Evolutionary conservation across 2,888 invertebrate genomes (phyloP).

Genomic region (Xestia rhomboidea): DNA sequence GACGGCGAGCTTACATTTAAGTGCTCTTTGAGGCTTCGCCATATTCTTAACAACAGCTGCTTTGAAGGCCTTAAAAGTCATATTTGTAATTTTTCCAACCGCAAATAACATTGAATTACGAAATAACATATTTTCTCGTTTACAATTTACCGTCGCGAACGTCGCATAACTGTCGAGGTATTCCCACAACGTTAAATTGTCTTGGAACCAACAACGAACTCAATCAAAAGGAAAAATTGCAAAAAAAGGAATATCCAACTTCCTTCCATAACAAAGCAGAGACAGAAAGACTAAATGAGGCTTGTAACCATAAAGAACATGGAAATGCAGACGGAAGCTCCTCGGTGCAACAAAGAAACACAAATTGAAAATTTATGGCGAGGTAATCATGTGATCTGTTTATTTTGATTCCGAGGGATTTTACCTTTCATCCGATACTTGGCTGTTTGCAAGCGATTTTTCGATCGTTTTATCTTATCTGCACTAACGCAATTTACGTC

Average conservation of each 20-base stretch:
- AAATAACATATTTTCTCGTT: slow-evolving; percentile 50
- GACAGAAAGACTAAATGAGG: slow-evolving; percentile 65
- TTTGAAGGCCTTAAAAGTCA: slow-evolving; percentile 30
- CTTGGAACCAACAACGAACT: slow-evolving; percentile 55
- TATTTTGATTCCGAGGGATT: slow-evolving; percentile 35
- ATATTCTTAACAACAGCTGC: slow-evolving; percentile 31
- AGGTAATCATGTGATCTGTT: slow-evolving; percentile 58
- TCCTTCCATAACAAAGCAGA: slow-evolving; percentile 61
- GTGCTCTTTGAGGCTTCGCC: slow-evolving; percentile 30
- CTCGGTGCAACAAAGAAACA: slow-evolving; percentile 50
- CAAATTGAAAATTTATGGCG: slow-evolving; percentile 46
- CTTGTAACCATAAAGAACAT: slow-evolving; percentile 62
- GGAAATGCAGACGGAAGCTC: slow-evolving; percentile 58
- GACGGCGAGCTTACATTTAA: slow-evolving; percentile 48
- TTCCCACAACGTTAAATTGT: slow-evolving; percentile 57
- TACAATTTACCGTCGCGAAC: slow-evolving; percentile 43
- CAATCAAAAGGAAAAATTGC: slow-evolving; percentile 61
- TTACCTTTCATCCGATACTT: slow-evolving; percentile 14
- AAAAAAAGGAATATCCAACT: slow-evolving; percentile 63
- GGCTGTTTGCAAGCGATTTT: slow-evolving; percentile 35
- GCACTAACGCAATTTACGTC: slow-evolving; percentile 53
- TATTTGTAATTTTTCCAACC: slow-evolving; percentile 35
- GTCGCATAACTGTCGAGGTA: slow-evolving; percentile 47
- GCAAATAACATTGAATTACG: slow-evolving; percentile 37
- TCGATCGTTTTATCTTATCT: slow-evolving; percentile 53